Percentiles rank a stretch among this genome's conserved stretches.
Conservation (phyloP, 2,113 vertebrate genomes). For the Nesoenas mayeri region DNA sequence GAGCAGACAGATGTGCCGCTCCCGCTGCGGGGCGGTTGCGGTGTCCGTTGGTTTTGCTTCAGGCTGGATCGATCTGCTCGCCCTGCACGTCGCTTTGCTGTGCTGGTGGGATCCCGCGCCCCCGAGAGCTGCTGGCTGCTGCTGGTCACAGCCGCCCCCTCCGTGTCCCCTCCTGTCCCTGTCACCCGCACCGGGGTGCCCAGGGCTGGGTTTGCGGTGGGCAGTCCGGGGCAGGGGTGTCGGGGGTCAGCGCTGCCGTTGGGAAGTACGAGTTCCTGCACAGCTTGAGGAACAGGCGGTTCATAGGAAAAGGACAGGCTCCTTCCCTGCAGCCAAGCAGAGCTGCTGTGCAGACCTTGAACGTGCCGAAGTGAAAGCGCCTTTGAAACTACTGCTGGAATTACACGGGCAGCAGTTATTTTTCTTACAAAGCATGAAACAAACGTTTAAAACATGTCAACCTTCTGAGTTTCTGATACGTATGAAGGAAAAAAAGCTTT, state of each 20-base stretch:
- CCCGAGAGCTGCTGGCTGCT: neutral
- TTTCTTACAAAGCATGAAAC: neutral
- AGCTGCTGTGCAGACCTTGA: neutral
- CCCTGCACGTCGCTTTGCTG: neutral
- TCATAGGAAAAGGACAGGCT: too few species aligned
- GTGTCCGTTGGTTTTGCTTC: neutral
- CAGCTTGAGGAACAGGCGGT: too few species aligned
- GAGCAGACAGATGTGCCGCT: neutral
- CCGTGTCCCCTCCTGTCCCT: neutral
- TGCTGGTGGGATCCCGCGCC: neutral
- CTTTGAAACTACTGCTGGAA: neutral
- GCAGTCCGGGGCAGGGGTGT: neutral
- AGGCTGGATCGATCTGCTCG: neutral
- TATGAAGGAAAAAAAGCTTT: neutral
- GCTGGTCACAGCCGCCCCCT: neutral
- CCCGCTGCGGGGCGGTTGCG: rapidly evolving
- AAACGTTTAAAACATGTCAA: neutral
- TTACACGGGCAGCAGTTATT: neutral
- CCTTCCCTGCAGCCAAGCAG: neutral
- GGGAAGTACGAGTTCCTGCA: too few species aligned
- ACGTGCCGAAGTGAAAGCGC: neutral
- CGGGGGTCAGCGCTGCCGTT: neutral
- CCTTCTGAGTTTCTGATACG: neutral
- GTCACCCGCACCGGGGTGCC: neutral
- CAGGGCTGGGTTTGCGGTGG: neutral